Evolutionary conservation across 2,797 vertebrate genomes (phyloP).

Genomic region (Sarcophilus harrisii): DNA sequence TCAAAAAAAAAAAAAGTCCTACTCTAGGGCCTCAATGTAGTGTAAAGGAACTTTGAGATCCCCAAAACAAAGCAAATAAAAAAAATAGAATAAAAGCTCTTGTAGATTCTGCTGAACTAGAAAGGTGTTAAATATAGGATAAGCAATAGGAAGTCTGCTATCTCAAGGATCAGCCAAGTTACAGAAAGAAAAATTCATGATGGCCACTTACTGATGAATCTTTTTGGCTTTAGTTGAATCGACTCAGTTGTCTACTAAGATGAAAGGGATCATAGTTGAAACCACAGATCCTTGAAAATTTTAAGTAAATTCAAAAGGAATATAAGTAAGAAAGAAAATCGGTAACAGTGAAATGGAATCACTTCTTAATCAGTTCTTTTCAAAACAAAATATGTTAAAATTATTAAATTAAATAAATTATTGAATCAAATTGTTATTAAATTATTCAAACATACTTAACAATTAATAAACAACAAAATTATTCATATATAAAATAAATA

Average conservation of each 20-base stretch:
- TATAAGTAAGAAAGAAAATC: slow-evolving; percentile 30
- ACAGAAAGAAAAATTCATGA: not conserved
- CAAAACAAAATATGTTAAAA: not conserved
- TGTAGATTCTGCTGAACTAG: not conserved
- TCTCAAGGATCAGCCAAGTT: not conserved
- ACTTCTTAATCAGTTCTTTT: slow-evolving; percentile 10
- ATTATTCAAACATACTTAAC: no score
- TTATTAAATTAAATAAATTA: no score
- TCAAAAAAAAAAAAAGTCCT: not conserved
- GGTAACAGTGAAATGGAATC: not conserved
- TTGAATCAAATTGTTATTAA: no score
- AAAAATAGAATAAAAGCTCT: not conserved
- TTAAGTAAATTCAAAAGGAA: not conserved
- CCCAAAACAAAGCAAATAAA: not conserved
- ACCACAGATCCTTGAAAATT: not conserved
- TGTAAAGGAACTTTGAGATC: not conserved
- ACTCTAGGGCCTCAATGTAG: not conserved
- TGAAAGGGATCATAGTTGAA: not conserved
- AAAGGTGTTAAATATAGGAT: not conserved
- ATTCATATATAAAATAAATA: no score
- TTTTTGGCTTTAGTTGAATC: not conserved
- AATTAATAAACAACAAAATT: no score
- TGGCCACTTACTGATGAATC: not conserved
- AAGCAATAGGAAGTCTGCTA: not conserved
- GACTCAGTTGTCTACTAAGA: not conserved